phyloP scores from a whole-genome alignment of 2,888 invertebrate species.

The Drosophila leonis region DNA sequence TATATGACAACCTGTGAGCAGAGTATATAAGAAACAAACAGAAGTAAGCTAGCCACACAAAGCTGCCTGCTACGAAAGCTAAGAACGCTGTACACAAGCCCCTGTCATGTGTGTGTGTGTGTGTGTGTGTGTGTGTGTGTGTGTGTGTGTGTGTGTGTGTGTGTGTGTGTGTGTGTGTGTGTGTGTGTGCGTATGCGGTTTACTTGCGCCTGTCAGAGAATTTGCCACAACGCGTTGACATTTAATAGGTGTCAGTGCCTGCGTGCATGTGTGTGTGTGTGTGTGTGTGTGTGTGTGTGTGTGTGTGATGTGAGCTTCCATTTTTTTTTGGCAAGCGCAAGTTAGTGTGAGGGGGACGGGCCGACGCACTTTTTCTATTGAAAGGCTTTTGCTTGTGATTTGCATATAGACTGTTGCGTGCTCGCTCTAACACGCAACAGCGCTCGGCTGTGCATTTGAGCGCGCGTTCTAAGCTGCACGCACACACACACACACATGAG shows the following conservation, averaged over 20 bases:
- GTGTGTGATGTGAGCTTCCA: slow-evolving; percentile 26
- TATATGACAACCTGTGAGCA: background rate
- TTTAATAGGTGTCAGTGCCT: slow-evolving; percentile 56
- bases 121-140: background rate
- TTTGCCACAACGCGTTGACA: slow-evolving; percentile 55
- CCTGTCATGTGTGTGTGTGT: background rate
- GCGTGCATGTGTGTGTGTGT: slow-evolving; percentile 15
- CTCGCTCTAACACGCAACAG: background rate
- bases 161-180: background rate
- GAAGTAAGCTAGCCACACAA: slow-evolving; percentile 28
- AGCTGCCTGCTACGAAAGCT: slow-evolving; percentile 9
- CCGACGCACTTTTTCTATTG: slow-evolving; percentile 51
- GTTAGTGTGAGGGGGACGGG: background rate
- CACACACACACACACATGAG: slow-evolving; percentile 1
- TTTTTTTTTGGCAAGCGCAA: slow-evolving; percentile 31
- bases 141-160: background rate
- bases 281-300: slow-evolving; percentile 18
- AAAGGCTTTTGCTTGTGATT: slow-evolving; percentile 56
- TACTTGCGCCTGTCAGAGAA: slow-evolving; percentile 39
- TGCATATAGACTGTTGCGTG: slow-evolving; percentile 39
- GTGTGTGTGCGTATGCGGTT: slow-evolving; percentile 4
- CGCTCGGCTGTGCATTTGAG: slow-evolving; percentile 56
- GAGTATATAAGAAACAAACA: slow-evolving; percentile 21
- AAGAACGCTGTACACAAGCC: background rate
- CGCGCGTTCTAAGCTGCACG: slow-evolving; percentile 53